phyloP scores from a whole-genome alignment of 1,140 invertebrate species.

The Cydia splendana region DNA sequence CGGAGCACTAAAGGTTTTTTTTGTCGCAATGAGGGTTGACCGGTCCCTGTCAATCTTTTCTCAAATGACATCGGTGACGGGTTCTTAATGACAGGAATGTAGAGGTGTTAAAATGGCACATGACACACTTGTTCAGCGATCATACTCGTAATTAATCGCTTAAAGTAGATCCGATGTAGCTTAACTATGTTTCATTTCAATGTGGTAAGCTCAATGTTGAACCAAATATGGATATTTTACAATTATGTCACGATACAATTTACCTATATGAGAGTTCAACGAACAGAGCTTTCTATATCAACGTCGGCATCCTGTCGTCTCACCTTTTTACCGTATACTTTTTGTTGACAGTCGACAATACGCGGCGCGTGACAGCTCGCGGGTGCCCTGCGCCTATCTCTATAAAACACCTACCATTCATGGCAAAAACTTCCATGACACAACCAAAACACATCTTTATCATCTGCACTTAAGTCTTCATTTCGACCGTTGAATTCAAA shows the following conservation, averaged over 20 bases:
- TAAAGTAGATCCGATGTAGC: too few relatives aligned
- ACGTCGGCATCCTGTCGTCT: conserved; percentile 32
- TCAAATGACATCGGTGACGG: too few relatives aligned
- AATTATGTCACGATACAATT: neutral
- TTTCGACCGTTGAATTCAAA: conserved; percentile 24
- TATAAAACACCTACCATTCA: conserved; percentile 46
- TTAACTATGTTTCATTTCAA: too few relatives aligned
- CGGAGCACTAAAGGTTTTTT: too few relatives aligned
- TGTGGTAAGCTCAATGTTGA: too few relatives aligned
- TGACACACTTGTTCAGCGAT: too few relatives aligned
- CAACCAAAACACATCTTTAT: conserved; percentile 42
- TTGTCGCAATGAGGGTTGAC: too few relatives aligned
- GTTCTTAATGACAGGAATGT: too few relatives aligned
- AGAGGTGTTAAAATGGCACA: too few relatives aligned
- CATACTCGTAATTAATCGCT: too few relatives aligned
- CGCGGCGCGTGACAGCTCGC: conserved; percentile 68
- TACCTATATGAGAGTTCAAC: conserved; percentile 17
- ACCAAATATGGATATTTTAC: too few relatives aligned
- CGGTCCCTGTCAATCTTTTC: too few relatives aligned
- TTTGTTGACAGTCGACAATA: conserved; percentile 57
- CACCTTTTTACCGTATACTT: conserved; percentile 50
- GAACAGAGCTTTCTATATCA: conserved; percentile 30
- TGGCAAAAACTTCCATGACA: conserved; percentile 46
- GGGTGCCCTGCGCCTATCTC: conserved; percentile 64
- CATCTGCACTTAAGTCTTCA: conserved; percentile 12